Conservation (phyloP, 2,797 vertebrate species). For the Coregonus ussuriensis region DNA sequence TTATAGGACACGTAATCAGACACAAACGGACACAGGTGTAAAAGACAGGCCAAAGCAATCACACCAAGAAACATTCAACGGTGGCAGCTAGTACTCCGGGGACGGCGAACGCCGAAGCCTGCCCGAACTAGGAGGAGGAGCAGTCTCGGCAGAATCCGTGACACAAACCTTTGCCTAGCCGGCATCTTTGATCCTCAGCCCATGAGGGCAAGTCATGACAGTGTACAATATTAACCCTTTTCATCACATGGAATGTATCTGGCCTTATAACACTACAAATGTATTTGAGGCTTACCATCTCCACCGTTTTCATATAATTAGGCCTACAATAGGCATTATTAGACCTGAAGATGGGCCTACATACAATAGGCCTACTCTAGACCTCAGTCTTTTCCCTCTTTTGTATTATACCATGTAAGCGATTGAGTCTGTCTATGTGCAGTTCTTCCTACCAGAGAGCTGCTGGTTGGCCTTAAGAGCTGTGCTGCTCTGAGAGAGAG, state of each 20-base stretch:
- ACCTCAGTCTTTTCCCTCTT: neutral
- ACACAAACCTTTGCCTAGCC: too few species aligned
- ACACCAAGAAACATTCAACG: too few species aligned
- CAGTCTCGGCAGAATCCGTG: too few species aligned
- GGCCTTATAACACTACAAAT: conserved; percentile 12
- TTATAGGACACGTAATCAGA: too few species aligned
- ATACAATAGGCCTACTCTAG: neutral
- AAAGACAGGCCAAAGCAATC: too few species aligned
- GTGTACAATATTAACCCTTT: conserved; percentile 10
- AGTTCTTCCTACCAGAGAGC: conserved; percentile 19
- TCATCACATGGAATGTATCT: conserved; percentile 22
- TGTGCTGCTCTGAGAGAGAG: conserved; percentile 1
- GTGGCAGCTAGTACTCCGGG: too few species aligned
- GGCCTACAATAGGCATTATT: neutral
- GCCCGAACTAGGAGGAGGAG: too few species aligned
- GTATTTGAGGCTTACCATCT: conserved; percentile 1
- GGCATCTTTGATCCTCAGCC: too few species aligned
- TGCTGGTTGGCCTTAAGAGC: conserved; percentile 28
- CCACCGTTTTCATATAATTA: neutral
- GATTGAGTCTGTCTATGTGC: neutral
- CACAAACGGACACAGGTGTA: too few species aligned
- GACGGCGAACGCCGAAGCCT: too few species aligned
- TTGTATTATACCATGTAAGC: neutral
- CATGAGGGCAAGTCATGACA: too few species aligned
- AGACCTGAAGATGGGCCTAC: neutral